phyloP scores from a whole-genome alignment of 1,140 invertebrate genomes.

The Spodoptera litura region DNA sequence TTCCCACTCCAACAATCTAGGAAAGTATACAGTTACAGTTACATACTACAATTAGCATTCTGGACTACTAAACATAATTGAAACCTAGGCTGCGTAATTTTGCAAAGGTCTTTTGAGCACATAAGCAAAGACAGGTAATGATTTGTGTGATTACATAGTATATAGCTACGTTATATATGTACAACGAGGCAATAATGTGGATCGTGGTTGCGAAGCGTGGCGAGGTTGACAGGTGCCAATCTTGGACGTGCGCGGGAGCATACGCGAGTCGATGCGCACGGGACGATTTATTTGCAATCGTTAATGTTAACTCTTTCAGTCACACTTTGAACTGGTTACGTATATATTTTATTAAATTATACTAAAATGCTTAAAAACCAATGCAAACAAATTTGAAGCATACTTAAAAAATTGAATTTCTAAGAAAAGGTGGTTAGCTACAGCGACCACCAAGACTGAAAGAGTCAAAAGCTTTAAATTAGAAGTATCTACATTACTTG shows the following conservation, averaged over 20 bases:
- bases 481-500: too few relatives aligned
- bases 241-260: slow-evolving; percentile 66
- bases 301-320: too few relatives aligned
- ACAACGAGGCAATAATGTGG: slow-evolving; percentile 53
- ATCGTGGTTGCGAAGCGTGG: slow-evolving; percentile 67
- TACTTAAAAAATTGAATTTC: too few relatives aligned
- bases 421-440: too few relatives aligned
- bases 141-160: slow-evolving; percentile 34
- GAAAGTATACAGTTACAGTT: too few relatives aligned
- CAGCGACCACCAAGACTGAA: too few relatives aligned
- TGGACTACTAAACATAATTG: neutral
- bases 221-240: slow-evolving; percentile 80
- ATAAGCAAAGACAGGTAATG: neutral
- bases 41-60: neutral
- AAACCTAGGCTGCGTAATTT: slow-evolving; percentile 1
- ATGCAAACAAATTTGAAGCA: too few relatives aligned
- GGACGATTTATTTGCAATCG: slow-evolving; percentile 36
- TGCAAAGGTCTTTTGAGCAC: neutral
- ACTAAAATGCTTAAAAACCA: too few relatives aligned
- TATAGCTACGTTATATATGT: neutral
- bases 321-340: too few relatives aligned
- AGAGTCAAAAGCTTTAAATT: too few relatives aligned
- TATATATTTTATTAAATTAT: too few relatives aligned
- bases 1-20: too few relatives aligned
- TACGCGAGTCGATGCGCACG: slow-evolving; percentile 52